Base-by-base conservation (phyloP, 1,140 invertebrate species). In the Andrena cerasifolii region DNA sequence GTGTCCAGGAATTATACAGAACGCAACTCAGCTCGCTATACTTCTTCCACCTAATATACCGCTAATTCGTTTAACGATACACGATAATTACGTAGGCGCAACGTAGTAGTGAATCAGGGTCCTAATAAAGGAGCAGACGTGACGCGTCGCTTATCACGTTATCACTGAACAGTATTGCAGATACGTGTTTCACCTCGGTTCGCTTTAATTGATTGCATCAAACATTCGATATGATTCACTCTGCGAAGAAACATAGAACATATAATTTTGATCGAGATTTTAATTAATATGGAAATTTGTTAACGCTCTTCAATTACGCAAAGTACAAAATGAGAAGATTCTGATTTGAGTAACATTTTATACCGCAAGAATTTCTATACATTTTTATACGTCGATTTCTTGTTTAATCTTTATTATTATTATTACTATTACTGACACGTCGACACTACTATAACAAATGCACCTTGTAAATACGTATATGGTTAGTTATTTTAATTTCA, bases 381-480 rank as follows among this genome's bases (percentile, higher is more conserved):
- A n/a, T 72, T 72, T 51, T 51, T 62, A 6, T 8, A 72, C 18
- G 12, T 12, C 18, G 0, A 49, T 59, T 5, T 33, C 47, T 10
- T 47, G 24, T 43, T 47, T 5, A 2, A 49, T 47, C 61, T 49
- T n/a, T 59, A 16, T 47, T 12, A 40, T 40, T 3, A 40, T 40
- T 40, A 61, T 43, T 40, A 28, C 49, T 51, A 33, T 45, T 16
- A 14, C n/a, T 3, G 26, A 47, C 12, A 33, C 43, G 10, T 16
- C 43, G 12, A 72, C 31, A 36, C 16, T 47, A 24, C 28, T 71
- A 58, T 7, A 18, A 47, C 28, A 36, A 45, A 58, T 58, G 28
- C 40, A 59, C 33, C 24, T 12, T 76, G 73, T 76, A 68, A 68
- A 76, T 77, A 71, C 0, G 24, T 65, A 7, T 65, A 65, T 47